Conservation (phyloP, 1,140 invertebrate species). For the Dendrolimus punctatus region DNA sequence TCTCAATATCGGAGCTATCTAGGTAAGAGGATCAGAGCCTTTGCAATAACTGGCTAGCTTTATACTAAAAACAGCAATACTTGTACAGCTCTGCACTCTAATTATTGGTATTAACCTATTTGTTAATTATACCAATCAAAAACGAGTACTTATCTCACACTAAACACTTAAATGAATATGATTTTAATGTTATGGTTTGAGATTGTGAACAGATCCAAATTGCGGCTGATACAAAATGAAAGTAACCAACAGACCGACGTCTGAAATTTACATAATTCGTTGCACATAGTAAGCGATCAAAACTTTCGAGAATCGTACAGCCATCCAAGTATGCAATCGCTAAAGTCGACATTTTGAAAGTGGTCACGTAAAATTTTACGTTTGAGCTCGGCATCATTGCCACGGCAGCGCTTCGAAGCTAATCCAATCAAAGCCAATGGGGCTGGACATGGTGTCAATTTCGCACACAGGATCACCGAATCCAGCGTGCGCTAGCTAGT, state of each 20-base stretch:
- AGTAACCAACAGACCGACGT: constrained; percentile 6
- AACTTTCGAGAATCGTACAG: constrained; percentile 18
- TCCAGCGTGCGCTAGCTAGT: constrained; percentile 6
- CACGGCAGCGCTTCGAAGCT: constrained; percentile 47
- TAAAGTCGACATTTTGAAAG: constrained; percentile 51
- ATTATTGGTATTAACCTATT: too few relatives aligned
- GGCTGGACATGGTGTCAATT: constrained; percentile 50
- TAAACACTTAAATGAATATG: too few relatives aligned
- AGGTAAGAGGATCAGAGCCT: constrained; percentile 50
- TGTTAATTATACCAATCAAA: too few relatives aligned
- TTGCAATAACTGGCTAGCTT: constrained; percentile 28
- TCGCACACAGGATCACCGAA: constrained; percentile 26
- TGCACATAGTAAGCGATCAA: constrained; percentile 31
- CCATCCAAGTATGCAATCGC: constrained; percentile 44
- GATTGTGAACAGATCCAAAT: too few relatives aligned
- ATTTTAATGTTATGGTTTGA: too few relatives aligned
- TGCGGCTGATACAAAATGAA: too few relatives aligned
- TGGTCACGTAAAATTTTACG: constrained; percentile 70
- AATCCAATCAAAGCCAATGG: constrained; percentile 64
- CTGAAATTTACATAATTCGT: constrained; percentile 44
- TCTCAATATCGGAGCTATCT: constrained; percentile 35
- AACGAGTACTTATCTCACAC: too few relatives aligned
- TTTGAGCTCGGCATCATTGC: constrained; percentile 49
- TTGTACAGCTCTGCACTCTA: too few relatives aligned
- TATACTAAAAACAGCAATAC: background rate